A percentile compares a stretch with the other conserved stretches of the same genome.
These are phyloP conservation scores for Odocoileus hemionus DNA, from an alignment of 2,113 vertebrate genomes.

Conservation along the genomic window DNA sequence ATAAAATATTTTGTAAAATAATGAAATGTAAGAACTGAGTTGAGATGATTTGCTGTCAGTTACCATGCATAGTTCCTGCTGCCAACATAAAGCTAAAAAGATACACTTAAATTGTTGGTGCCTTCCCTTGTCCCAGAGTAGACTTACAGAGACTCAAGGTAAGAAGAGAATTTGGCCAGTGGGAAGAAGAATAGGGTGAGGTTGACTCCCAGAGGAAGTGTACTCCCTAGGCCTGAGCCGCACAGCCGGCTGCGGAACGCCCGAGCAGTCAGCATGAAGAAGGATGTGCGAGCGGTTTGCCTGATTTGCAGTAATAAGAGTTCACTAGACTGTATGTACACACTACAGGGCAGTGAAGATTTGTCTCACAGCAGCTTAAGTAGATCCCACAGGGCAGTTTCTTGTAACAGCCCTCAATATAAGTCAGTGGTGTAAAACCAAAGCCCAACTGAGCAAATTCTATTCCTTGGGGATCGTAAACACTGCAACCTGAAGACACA, in stretches of 20 bases:
- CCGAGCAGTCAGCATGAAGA: not conserved
- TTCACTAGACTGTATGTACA: not conserved
- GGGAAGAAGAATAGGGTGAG: not conserved
- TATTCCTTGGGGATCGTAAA: not conserved
- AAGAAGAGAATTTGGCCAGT: not conserved
- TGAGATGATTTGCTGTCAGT: not conserved
- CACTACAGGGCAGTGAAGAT: not conserved
- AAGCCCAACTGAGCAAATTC: not conserved
- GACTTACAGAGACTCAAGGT: not conserved
- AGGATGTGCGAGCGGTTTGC: not conserved
- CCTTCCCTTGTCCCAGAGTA: not conserved
- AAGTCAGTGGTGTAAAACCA: not conserved
- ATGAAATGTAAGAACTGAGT: not conserved
- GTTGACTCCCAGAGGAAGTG: fast-evolving
- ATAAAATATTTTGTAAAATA: not conserved
- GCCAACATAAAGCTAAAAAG: not conserved
- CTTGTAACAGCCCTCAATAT: not conserved
- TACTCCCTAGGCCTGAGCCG: not conserved
- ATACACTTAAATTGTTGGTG: not conserved
- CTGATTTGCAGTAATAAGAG: not conserved
- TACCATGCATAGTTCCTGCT: not conserved
- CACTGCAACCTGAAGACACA: not conserved
- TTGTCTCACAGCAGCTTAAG: not conserved
- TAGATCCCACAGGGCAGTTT: not conserved
- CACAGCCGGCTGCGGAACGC: not conserved